Base-by-base conservation (phyloP, 2,888 invertebrate genomes). In the Dryadula phaetusa region DNA sequence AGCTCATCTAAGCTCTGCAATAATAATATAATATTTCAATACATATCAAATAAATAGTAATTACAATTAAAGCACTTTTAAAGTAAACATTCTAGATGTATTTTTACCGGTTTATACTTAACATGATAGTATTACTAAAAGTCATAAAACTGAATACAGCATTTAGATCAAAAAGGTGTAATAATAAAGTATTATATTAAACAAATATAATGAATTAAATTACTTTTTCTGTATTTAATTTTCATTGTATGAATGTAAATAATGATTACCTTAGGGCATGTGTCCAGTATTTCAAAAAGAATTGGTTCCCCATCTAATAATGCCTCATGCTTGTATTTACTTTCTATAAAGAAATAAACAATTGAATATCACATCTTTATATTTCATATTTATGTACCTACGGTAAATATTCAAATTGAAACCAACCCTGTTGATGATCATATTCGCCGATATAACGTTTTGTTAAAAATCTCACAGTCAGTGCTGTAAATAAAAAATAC, bases 361-460 rank as follows among this genome's bases (percentile, higher is more conserved):
- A 10, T 4, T 52, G 10, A 47, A 47, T 22, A 47, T 18, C 7
- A 34, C 14, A 34, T 18, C 16, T 6, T 18, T 18, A 2, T 8
- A 7, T 18, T 18, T 18, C 18, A 4, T 0, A 8, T 44, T 44
- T 18, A 18, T 16, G 12, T 3, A 14, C 53, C 18, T 65, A 16
- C 20, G 18, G 4, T 18, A 20, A 37, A 37, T 37, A 28, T 18
- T 16, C 1, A 44, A 12, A 25, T 37, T n/a, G 2, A 34, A 44
- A 37, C 56, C 64, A 92, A 97, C 98, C 98, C 94, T 96, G 95
- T 87, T 98, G 97, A 85, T 98, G 97, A 85, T 98, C 98, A 88
- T 98, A 98, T 91, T 98, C 98, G 56, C 98, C 98, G 72, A 98
- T 98, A 88, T 97, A 98, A 66, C 98, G 94, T 82, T 96, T 96